Base-by-base conservation (phyloP, 2,888 invertebrate species). In the Drosophila putrida region DNA sequence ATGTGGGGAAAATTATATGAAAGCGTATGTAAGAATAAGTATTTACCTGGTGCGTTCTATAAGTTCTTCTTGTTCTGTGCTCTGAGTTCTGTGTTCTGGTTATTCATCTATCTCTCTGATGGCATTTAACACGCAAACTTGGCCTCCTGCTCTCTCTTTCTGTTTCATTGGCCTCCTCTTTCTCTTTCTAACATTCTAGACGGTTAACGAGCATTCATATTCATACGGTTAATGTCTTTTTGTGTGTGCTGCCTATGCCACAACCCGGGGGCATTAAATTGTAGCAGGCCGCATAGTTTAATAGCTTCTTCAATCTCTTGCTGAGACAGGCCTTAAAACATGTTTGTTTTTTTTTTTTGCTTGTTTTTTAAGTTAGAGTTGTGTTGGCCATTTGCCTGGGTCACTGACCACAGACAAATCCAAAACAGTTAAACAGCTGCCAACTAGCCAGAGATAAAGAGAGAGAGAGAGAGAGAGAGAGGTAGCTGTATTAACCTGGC, bases 391-490 rank as follows among this genome's bases (percentile, higher is more conserved):
- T 47, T 51, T 50, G 58, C 46, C 41, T 80, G 67, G 88, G 85
- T 85, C 88, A 88, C 88, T 86, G 88, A 86, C 85, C 88, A 85
- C 66, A 79, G 81, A 87, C 88, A 87, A 81, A 87, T 79, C 71
- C 77, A 71, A 72, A 80, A 84, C 88, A 77, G 82, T 87, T 82
- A 76, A 68, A 60, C 64, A 66, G 57, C 64, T 47, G 62, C 54
- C 74, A 61, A 63, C 63, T 39, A 27, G 54, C 31, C 6, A 9
- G 3, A 20, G 20, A 2, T 20, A 20, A 3, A 20, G 2, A 20
- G 2, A 20, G 20, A 20, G 20, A 20, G 2, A 20, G 2, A 20
- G 20, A 20, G 3, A 20, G 31, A 25, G n/a, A 36, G 11, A 44
- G 50, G 44, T 46, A 59, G 55, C 65, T 54, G 46, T 41, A 11